These are phyloP conservation scores for Amaurobius ferox DNA, from an alignment of 2,888 invertebrate genomes.

Conservation along the genomic window DNA sequence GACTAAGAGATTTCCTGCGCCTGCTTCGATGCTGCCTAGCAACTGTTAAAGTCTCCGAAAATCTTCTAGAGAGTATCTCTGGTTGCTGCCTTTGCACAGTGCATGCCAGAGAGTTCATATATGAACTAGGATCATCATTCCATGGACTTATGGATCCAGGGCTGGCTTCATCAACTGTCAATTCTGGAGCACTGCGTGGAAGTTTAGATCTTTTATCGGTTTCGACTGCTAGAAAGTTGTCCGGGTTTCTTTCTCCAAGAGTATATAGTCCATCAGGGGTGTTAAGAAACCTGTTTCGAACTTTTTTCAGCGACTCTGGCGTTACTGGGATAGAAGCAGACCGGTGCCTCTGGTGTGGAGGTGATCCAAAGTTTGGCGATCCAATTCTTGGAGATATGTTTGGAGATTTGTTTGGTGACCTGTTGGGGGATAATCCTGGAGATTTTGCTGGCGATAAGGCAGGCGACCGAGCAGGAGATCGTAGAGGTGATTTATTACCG, in stretches of 20 bases:
- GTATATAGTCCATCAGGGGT: slow-evolving; percentile 53
- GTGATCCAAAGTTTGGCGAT: slow-evolving; percentile 56
- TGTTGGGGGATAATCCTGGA: slow-evolving; percentile 52
- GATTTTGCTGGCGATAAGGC: slow-evolving; percentile 58
- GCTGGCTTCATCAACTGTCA: slow-evolving; percentile 55
- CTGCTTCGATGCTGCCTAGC: slow-evolving; percentile 33
- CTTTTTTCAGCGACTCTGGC: slow-evolving; percentile 59
- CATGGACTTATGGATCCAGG: slow-evolving; percentile 60
- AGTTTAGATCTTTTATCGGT: slow-evolving; percentile 28
- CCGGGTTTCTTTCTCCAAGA: slow-evolving; percentile 30
- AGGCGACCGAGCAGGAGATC: slow-evolving; percentile 59
- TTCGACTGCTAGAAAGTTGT: slow-evolving; percentile 46
- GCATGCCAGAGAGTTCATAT: slow-evolving; percentile 43
- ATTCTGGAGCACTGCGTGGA: slow-evolving; percentile 63
- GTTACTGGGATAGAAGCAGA: slow-evolving; percentile 70
- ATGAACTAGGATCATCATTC: slow-evolving; percentile 63
- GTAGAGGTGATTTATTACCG: slow-evolving; percentile 47
- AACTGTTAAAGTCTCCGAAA: slow-evolving; percentile 58
- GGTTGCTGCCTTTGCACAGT: slow-evolving; percentile 47
- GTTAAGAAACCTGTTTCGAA: slow-evolving; percentile 50
- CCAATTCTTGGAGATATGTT: slow-evolving; percentile 56
- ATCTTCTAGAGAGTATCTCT: slow-evolving; percentile 54
- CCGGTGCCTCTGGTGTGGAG: slow-evolving; percentile 59
- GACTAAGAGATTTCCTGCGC: slow-evolving; percentile 40
- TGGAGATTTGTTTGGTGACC: slow-evolving; percentile 62